These are phyloP conservation scores for Peribatodes rhomboidaria DNA, from an alignment of 2,888 invertebrate genomes.

Conservation along the genomic window DNA sequence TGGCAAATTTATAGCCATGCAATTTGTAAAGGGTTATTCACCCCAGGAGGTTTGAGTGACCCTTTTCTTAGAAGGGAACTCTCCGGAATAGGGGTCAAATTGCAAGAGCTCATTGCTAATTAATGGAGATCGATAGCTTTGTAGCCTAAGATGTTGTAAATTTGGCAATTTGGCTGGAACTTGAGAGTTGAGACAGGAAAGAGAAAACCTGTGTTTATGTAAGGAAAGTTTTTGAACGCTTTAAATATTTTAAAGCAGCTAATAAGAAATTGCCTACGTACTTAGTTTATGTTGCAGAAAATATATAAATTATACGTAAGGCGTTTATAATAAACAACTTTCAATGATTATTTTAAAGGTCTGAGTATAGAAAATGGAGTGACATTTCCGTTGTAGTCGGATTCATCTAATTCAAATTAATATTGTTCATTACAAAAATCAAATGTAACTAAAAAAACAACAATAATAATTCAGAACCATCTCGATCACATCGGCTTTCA, in stretches of 20 bases:
- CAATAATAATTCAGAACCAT: too few relatives aligned
- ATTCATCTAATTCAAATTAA: too few relatives aligned
- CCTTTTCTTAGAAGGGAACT: conserved; percentile 67
- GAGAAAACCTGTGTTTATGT: neutral
- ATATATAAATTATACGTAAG: too few relatives aligned
- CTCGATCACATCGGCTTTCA: too few relatives aligned
- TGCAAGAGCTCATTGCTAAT: conserved; percentile 64
- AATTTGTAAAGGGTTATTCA: conserved; percentile 68
- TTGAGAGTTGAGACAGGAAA: conserved; percentile 11
- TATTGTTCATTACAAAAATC: too few relatives aligned
- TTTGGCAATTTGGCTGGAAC: conserved; percentile 3
- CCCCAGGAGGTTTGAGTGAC: conserved; percentile 65
- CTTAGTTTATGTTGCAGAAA: too few relatives aligned
- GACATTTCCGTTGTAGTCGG: too few relatives aligned
- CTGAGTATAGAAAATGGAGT: too few relatives aligned
- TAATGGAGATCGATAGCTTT: conserved; percentile 53
- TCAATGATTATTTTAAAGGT: too few relatives aligned
- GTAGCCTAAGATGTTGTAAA: conserved; percentile 30
- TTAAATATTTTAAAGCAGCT: neutral
- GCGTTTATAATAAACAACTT: too few relatives aligned
- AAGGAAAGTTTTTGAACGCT: neutral
- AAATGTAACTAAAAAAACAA: too few relatives aligned
- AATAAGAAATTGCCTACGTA: too few relatives aligned
- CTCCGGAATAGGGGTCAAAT: conserved; percentile 65
- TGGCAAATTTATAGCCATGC: conserved; percentile 69